Base-by-base conservation (phyloP, 2,797 vertebrate genomes). In the Brachymystax lenok region DNA sequence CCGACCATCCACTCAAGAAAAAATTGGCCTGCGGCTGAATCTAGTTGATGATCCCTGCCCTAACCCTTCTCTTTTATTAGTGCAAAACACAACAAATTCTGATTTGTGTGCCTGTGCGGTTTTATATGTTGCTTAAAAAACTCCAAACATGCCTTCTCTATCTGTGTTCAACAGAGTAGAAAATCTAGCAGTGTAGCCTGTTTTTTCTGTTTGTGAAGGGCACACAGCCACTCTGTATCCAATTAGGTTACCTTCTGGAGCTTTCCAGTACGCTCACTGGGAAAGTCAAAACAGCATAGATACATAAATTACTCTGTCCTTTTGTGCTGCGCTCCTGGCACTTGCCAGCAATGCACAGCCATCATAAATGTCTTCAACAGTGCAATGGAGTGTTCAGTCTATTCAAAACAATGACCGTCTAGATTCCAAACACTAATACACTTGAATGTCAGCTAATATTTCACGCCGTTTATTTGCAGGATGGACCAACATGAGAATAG, bases 161-260 rank as follows among this genome's bases (percentile, higher is more conserved):
- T 54, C 24, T 71, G 50, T 54, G 28, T 52, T 71, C 21, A 10
- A 28, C 50, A 30, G 50, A 73, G 30, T 12, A 70, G 21, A 64
- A 28, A 13, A 66, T 64, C 40, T 66, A 56, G 30, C 63, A 73
- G 69, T 30, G 46, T 28, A 68, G 30, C 27, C 17, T 46, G 59
- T 24, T 78, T 24, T 70, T n/a, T 59, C 19, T 64, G 50, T 69
- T 40, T 73, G 73, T 70, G 67, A 79, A 79, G 67, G 77, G 77
- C 73, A 74, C 72, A 64, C 33, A 52, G 77, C n/a, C 77, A 70
- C 73, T 74, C 73, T 74, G 77, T 69, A 70, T 74, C 77, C 73
- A 79, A 79, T 79, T 79, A 79, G 54, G 30, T 74, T 74, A 64
- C 77, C 73, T 79, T 78, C 77, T 78, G 72, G 40, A 78, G 72